Evolutionary conservation across 2,113 vertebrate genomes (phyloP), one percentile per base, ranked within the genome.

Genomic region (Sylvia atricapilla): DNA sequence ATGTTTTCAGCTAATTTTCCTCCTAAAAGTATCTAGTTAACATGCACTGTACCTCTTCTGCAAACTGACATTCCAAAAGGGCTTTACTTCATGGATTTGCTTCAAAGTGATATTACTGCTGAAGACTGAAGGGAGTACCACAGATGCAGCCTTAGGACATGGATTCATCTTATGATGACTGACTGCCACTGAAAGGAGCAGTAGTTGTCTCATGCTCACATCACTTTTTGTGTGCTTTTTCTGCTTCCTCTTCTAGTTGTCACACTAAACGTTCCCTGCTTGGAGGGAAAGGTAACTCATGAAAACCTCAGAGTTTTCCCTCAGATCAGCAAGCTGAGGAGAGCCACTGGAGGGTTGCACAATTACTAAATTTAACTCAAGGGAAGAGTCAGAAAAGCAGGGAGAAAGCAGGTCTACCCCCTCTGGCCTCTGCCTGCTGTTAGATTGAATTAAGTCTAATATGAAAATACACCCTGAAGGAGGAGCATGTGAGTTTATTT

Each of bases 391-490:
- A 80, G 63, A 93, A 94, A 62, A 62, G 31, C 63, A 43, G 43
- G 39, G 68, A 73, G 30, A 92, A 86, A 44, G 55, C 2, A 9
- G 55, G 72, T 89, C 56, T 79, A 59, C 9, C 41, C 64, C 83
- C 55, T 80, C 83, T 64, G 25, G 85, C 68, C 85, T 69, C 35
- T 0, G 5, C 43, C 79, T 80, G 50, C 79, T 92, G 63, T 73
- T 94, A 84, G 63, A 63, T 35, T 88, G 68, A 73, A 92, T 92
- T 92, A 93, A 77, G 59, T 83, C 33, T 72, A 58, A 83, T 85
- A 62, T 46, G 78, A 73, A 94, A 63, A 49, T 86, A 35, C 25
- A 90, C 41, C 72, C 75, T 62, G 82, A 88, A 93, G 92, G 55
- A 86, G 75, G 91, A 83, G 8, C 21, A 31, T 53, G 25, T 60